Base-by-base conservation (phyloP, 2,113 vertebrate species). In the Dermatemys mawii region DNA sequence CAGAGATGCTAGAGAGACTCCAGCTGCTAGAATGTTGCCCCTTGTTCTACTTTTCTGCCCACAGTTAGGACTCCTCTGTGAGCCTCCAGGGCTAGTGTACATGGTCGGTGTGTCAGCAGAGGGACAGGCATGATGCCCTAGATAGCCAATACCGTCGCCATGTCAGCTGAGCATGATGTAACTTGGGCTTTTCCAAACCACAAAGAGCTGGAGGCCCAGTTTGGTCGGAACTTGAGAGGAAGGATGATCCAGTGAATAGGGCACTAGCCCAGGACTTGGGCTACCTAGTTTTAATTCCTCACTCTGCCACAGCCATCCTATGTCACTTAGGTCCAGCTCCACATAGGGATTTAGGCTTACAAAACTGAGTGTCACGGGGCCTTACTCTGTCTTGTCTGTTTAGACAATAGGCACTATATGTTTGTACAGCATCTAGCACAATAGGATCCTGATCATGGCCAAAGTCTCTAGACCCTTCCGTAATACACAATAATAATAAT, bases 71-170 rank as follows among this genome's bases (percentile, higher is more conserved):
- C 67, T 73, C 38, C 38, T 10, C 38, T 21, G 14, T 24, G n/a
- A 70, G 67, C 35, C 17, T 27, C 54, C 24, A 55, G 57, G 29
- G 54, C 57, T 32, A 60, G 84, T 57, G 53, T 81, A n/a, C 51
- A 55, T 75, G 54, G 51, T 86, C 10, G 2, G 11, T 9, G n/a
- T 83, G 63, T 88, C 86, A 46, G 86, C 32, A 73, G 67, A 88
- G 73, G 83, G 44, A 0, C 0, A 0, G 24, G 12, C 73, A 14
- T 81, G 78, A 86, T 8, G 50, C 78, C n/a, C n/a, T n/a, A n/a
- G 17, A 38, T 22, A 21, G 21, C 19, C 67, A 67, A 41, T 41
- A 41, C 22, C 24, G 5, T 41, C 22, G n/a, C 70, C 22, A 16
- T 27, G 22, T 46, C 73, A 76, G 41, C 12, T 29, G 24, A 76